Percentiles rank a stretch among this genome's conserved stretches.
Conservation (phyloP, 1,140 invertebrate species). For the Microplitis mediator region DNA sequence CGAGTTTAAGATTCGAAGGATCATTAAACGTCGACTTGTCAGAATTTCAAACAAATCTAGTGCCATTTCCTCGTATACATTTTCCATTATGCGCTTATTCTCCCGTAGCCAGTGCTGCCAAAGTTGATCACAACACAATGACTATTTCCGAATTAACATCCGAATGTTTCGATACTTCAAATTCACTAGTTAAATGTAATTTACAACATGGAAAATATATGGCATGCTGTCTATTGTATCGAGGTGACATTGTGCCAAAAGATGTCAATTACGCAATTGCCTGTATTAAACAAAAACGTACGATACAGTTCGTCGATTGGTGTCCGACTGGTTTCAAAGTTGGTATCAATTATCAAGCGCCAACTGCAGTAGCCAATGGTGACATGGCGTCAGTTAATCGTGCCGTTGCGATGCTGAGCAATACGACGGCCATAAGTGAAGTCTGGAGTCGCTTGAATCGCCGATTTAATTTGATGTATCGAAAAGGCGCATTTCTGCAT, state of each 20-base stretch:
- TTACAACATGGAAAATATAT: constrained; percentile 53
- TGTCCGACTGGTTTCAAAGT: constrained; percentile 62
- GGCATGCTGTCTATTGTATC: constrained; percentile 70
- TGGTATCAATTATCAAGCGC: constrained; percentile 82
- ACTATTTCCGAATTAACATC: constrained; percentile 24
- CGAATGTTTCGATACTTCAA: constrained; percentile 71
- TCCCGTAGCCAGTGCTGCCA: constrained; percentile 64
- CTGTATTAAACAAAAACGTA: constrained; percentile 22
- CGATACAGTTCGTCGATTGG: constrained; percentile 26
- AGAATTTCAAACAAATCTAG: constrained; percentile 27
- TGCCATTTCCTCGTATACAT: constrained; percentile 25
- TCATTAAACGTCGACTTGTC: constrained; percentile 32
- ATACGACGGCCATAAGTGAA: constrained; percentile 80
- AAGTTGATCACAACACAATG: constrained; percentile 50
- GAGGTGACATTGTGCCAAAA: constrained; percentile 70
- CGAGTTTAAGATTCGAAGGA: constrained; percentile 59
- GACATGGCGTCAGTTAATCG: constrained; percentile 78
- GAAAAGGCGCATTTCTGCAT: constrained; percentile 84
- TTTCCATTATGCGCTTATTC: constrained; percentile 63
- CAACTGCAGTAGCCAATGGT: constrained; percentile 81
- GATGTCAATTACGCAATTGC: constrained; percentile 62
- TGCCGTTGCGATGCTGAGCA: constrained; percentile 79
- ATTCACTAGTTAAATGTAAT: constrained; percentile 71
- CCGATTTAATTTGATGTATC: constrained; percentile 85
- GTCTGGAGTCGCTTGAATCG: constrained; percentile 80